Percentiles rank a stretch among this genome's conserved stretches.
phyloP scores from a whole-genome alignment of 2,113 vertebrate genomes.

The Oncorhynchus kisutch region DNA sequence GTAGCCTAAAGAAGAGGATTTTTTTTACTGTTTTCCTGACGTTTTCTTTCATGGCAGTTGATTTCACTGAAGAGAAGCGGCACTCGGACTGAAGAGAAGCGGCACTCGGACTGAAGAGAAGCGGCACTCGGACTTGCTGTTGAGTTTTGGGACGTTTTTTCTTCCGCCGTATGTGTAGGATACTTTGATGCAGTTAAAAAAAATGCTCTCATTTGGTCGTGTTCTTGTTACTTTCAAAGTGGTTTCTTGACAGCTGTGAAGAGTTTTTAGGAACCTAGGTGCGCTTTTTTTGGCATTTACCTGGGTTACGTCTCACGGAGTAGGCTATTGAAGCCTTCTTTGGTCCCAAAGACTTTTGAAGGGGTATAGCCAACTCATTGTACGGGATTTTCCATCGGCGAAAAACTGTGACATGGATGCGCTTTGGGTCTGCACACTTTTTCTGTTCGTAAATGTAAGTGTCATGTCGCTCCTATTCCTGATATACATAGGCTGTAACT shows the following conservation, averaged over 20 bases:
- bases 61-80: constrained; percentile 15
- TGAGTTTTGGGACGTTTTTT: not conserved
- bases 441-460: constrained; percentile 69
- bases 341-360: not conserved
- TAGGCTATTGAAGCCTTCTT: not conserved
- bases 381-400: not conserved
- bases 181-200: not conserved
- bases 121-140: no score
- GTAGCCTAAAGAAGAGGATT: not conserved
- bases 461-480: not conserved
- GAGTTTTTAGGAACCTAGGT: not conserved
- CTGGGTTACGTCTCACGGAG: not conserved
- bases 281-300: no score
- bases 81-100: not conserved
- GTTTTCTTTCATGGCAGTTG: not conserved
- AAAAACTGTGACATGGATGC: constrained; percentile 51
- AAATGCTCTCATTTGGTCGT: not conserved
- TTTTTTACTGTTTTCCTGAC: constrained; percentile 1
- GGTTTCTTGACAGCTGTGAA: not conserved
- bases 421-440: constrained; percentile 54
- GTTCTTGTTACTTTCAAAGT: not conserved
- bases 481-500: no score
- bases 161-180: not conserved
- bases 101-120: no score
- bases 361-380: not conserved